phyloP scores from a whole-genome alignment of 2,797 vertebrate species.

The Poeciliopsis gracilis region DNA sequence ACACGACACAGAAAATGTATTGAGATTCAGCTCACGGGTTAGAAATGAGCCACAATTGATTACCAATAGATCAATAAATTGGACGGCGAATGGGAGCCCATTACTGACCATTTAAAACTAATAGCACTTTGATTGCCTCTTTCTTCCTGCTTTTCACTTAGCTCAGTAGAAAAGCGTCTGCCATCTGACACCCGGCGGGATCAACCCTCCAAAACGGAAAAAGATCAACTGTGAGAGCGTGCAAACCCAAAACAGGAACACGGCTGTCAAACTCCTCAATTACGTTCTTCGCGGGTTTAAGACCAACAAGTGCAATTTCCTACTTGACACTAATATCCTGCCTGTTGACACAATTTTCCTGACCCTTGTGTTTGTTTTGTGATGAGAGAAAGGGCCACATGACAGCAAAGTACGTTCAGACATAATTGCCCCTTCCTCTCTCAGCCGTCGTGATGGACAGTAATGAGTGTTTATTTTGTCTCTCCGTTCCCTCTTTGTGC shows the following conservation, averaged over 20 bases:
- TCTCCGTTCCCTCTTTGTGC: constrained; percentile 64
- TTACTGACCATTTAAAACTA: constrained; percentile 66
- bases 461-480: constrained; percentile 78
- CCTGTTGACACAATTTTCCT: constrained; percentile 39
- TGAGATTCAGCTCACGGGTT: constrained; percentile 61
- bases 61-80: constrained; percentile 68
- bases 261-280: constrained; percentile 36
- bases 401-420: constrained; percentile 50
- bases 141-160: constrained; percentile 52
- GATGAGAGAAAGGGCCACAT: constrained; percentile 40
- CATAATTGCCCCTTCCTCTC: constrained; percentile 27
- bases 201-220: constrained; percentile 28
- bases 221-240: constrained; percentile 24
- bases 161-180: constrained; percentile 25
- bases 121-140: constrained; percentile 64
- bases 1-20: constrained; percentile 58
- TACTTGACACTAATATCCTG: constrained; percentile 49
- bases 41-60: constrained; percentile 61
- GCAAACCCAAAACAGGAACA: constrained; percentile 36
- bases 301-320: constrained; percentile 35
- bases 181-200: constrained; percentile 5
- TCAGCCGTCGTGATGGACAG: constrained; percentile 59
- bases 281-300: constrained; percentile 35
- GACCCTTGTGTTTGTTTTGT: constrained; percentile 55
- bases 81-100: constrained; percentile 60